phyloP scores from a whole-genome alignment of 2,888 invertebrate species.

The Nephrotoma flavescens region DNA sequence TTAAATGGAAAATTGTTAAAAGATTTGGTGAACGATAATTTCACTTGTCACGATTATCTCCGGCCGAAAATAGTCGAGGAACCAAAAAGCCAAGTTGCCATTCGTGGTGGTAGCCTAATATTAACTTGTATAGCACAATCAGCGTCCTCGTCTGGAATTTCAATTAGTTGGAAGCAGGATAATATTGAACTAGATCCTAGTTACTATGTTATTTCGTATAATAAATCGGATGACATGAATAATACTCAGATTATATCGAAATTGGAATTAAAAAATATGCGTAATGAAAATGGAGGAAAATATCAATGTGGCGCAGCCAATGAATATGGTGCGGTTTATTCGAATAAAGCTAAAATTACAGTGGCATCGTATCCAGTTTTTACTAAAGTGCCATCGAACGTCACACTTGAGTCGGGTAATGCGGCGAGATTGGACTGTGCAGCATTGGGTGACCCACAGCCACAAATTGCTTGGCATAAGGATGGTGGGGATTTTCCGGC shows the following conservation, averaged over 20 bases:
- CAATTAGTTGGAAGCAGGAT: conserved; percentile 80
- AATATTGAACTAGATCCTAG: conserved; percentile 41
- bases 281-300: conserved; percentile 67
- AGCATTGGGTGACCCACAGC: conserved; percentile 75
- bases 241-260: conserved; percentile 54
- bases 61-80: conserved; percentile 74
- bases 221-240: conserved; percentile 37
- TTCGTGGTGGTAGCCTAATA: conserved; percentile 73
- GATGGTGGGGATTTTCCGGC: conserved; percentile 93
- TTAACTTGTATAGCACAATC: conserved; percentile 72
- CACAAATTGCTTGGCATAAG: conserved; percentile 82
- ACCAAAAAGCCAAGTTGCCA: conserved; percentile 67
- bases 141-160: conserved; percentile 56
- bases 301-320: conserved; percentile 91
- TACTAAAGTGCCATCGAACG: conserved; percentile 66
- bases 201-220: conserved; percentile 16
- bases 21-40: conserved; percentile 49
- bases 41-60: conserved; percentile 63
- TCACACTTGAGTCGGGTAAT: conserved; percentile 70
- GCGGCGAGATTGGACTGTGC: conserved; percentile 83
- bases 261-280: conserved; percentile 59
- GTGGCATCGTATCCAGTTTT: conserved; percentile 82
- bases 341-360: conserved; percentile 68
- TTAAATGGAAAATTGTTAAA: conserved; percentile 54
- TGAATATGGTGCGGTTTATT: conserved; percentile 78